These are phyloP conservation scores for Chlorodrepanis virens DNA, from an alignment of 2,113 vertebrate species.

Conservation along the genomic window DNA sequence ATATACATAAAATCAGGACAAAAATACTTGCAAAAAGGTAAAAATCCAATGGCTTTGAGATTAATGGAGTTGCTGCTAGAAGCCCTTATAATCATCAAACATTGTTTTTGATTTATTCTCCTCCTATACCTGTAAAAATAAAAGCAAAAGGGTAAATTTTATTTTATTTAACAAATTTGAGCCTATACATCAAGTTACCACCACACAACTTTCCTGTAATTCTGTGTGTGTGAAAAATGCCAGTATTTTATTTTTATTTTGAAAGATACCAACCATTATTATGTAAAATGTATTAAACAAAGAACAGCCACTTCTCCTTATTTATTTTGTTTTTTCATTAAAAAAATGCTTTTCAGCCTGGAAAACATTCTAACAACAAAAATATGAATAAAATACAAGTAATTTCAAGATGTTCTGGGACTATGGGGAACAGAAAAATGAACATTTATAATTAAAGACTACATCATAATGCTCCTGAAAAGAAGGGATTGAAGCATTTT, in stretches of 20 bases:
- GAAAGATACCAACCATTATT: neutral
- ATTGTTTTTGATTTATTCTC: neutral
- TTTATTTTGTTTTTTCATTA: slow-evolving; percentile 21
- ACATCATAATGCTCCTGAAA: neutral
- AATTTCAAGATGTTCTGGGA: neutral
- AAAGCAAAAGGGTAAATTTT: neutral
- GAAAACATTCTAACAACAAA: slow-evolving; percentile 12
- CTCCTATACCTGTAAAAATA: neutral
- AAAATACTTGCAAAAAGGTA: neutral
- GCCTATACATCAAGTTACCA: neutral
- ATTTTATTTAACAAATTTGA: neutral
- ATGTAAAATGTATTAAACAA: neutral
- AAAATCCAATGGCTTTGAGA: neutral
- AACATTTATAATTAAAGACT: slow-evolving; percentile 13
- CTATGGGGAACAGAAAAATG: neutral
- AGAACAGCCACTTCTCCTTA: neutral
- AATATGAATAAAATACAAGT: slow-evolving; percentile 14
- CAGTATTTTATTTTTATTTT: slow-evolving; percentile 20
- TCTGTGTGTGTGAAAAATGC: neutral
- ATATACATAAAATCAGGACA: neutral
- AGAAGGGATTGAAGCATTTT: neutral
- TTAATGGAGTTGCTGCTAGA: neutral
- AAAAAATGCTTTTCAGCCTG: neutral
- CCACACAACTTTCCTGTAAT: neutral
- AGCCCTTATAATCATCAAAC: neutral